phyloP scores from a whole-genome alignment of 2,797 vertebrate species.

The Pantherophis vulpinus region DNA sequence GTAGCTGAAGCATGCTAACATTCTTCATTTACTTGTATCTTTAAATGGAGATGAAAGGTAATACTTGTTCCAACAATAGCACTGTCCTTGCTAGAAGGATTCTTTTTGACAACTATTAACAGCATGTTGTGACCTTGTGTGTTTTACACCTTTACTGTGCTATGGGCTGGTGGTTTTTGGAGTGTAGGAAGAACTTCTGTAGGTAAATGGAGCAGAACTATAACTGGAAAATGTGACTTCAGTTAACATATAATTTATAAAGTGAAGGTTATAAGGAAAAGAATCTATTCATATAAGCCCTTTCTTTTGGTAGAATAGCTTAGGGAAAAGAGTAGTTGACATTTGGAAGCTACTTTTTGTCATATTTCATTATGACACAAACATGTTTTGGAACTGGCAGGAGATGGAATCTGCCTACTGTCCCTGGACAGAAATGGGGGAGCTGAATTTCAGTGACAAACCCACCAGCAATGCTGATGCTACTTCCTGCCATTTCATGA shows the following conservation, averaged over 20 bases:
- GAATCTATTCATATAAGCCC: background rate
- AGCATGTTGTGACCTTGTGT: background rate
- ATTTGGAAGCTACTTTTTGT: background rate
- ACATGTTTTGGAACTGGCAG: background rate
- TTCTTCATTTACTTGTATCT: slow-evolving; percentile 8
- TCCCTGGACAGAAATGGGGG: background rate
- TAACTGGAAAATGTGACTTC: background rate
- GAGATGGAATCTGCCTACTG: background rate
- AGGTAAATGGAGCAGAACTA: background rate
- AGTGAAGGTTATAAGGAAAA: background rate
- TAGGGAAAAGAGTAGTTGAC: background rate
- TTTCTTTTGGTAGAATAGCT: background rate
- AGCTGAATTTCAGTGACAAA: background rate
- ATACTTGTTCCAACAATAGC: slow-evolving; percentile 10
- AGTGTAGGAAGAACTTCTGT: background rate
- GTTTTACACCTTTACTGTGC: background rate
- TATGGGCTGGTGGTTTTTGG: background rate
- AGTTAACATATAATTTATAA: background rate
- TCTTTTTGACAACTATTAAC: background rate
- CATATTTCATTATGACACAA: background rate
- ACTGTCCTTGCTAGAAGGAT: slow-evolving; percentile 1
- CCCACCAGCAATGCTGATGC: background rate
- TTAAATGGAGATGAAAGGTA: background rate
- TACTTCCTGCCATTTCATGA: background rate
- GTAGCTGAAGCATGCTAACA: background rate